Conservation (phyloP, 2,888 invertebrate species). For the Torymus aiolomorphi region DNA sequence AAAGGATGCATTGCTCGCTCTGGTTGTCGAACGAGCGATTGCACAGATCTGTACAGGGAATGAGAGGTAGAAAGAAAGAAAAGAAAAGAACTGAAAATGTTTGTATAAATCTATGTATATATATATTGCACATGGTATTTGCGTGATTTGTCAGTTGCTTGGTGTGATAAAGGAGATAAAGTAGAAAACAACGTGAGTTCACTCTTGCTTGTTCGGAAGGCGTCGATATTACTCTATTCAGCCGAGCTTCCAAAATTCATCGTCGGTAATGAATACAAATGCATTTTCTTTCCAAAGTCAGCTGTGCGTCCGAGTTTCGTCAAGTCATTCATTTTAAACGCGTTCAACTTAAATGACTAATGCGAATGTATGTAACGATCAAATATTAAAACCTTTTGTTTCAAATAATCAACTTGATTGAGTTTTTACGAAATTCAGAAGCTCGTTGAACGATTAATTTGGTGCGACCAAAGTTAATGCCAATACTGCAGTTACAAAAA, state of each 20-base stretch:
- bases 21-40: neutral
- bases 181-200: constrained; percentile 51
- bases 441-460: constrained; percentile 29
- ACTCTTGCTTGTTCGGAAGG: constrained; percentile 46
- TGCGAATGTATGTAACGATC: too few relatives aligned
- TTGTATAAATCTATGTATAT: constrained; percentile 13
- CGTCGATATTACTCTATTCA: constrained; percentile 42
- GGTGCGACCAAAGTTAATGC: constrained; percentile 47
- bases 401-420: too few relatives aligned
- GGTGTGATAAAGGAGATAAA: constrained; percentile 45
- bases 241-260: constrained; percentile 43
- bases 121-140: constrained; percentile 40
- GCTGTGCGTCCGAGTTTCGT: neutral
- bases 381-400: too few relatives aligned
- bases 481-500: constrained; percentile 46
- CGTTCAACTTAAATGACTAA: too few relatives aligned
- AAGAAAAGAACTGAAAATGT: neutral
- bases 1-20: neutral
- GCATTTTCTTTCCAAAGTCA: neutral
- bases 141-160: constrained; percentile 50
- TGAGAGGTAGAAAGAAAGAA: neutral
- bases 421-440: constrained; percentile 16
- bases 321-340: constrained; percentile 13
- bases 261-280: constrained; percentile 31
- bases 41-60: neutral